These are phyloP conservation scores for Accipiter virgatus DNA, from an alignment of 2,113 vertebrate species.

Conservation along the genomic window DNA sequence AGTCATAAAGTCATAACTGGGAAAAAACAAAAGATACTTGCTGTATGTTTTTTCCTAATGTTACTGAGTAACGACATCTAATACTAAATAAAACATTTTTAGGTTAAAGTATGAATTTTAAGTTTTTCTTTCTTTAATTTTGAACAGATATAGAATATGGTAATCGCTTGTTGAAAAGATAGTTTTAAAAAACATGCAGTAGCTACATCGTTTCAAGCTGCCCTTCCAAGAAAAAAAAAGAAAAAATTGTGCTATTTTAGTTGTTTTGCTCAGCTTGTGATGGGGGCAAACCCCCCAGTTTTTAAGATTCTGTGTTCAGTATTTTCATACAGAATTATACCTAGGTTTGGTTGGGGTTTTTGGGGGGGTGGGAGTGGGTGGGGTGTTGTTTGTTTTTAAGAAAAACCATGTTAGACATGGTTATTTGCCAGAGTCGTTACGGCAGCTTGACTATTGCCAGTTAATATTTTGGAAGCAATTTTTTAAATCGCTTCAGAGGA, in stretches of 20 bases:
- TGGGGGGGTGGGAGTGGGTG: fast-evolving
- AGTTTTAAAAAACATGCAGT: neutral
- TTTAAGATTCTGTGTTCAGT: neutral
- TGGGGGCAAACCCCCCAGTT: neutral
- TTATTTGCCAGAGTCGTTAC: neutral
- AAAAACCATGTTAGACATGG: neutral
- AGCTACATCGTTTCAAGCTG: neutral
- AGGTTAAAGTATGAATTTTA: neutral
- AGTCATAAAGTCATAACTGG: neutral
- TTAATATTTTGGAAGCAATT: neutral
- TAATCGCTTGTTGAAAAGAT: neutral
- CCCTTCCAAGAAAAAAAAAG: neutral
- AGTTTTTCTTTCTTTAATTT: neutral
- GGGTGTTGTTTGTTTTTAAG: neutral
- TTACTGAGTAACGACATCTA: neutral
- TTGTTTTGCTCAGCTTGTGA: neutral
- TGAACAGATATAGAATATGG: neutral
- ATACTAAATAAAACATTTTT: neutral
- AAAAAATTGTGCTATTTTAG: neutral
- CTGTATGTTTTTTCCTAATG: neutral
- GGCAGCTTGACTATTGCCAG: neutral
- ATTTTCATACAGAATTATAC: neutral
- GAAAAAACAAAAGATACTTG: neutral
- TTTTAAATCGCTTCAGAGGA: neutral
- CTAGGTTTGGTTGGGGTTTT: neutral